Evolutionary conservation across 2,797 vertebrate species (phyloP).

Genomic region (Basileuterus tristriatus): DNA sequence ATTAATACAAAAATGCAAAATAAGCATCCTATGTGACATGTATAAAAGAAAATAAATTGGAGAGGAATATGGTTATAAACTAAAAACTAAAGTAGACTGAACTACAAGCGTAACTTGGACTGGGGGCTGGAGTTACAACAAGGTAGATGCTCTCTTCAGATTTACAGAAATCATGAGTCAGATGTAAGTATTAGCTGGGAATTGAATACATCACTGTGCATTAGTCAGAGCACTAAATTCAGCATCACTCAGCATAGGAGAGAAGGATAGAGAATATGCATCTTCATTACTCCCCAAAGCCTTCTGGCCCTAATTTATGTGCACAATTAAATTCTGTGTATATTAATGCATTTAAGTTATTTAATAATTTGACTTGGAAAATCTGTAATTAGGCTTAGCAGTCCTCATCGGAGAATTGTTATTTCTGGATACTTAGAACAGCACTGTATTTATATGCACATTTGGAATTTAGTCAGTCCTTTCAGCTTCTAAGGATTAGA

Average conservation of each 20-base stretch:
- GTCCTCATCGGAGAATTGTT: background rate
- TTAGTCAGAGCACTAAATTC: background rate
- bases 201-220: background rate
- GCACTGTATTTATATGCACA: background rate
- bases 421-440: background rate
- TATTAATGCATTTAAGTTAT: background rate
- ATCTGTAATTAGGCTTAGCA: background rate
- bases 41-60: background rate
- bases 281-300: background rate
- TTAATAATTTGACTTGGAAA: background rate
- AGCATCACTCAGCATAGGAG: background rate
- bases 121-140: background rate
- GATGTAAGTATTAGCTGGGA: background rate
- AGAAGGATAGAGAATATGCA: background rate
- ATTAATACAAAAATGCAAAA: background rate
- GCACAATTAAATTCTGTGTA: background rate
- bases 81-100: background rate
- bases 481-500: background rate
- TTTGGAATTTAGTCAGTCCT: background rate
- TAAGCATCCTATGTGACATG: background rate
- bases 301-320: background rate
- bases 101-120: background rate
- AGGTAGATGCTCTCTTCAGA: background rate
- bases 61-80: background rate
- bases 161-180: background rate